Conservation (phyloP, 2,113 vertebrate genomes). For the Agapornis roseicollis region DNA sequence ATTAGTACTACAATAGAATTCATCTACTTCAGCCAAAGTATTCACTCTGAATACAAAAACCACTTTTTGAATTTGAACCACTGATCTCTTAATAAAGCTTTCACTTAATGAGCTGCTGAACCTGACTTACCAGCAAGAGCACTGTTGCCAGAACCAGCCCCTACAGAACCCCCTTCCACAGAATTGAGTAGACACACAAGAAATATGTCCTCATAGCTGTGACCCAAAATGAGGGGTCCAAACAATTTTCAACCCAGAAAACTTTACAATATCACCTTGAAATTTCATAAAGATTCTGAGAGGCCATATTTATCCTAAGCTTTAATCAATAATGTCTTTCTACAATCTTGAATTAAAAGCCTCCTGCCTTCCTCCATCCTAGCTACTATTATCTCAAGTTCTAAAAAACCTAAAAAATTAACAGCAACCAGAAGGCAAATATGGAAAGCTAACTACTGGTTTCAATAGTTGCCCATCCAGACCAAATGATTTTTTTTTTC, state of each 20-base stretch:
- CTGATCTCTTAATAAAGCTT: neutral
- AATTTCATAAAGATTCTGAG: neutral
- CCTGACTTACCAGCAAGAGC: neutral
- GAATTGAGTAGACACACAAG: neutral
- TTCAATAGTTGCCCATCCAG: neutral
- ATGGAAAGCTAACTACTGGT: neutral
- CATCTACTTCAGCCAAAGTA: neutral
- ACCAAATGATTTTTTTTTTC: neutral
- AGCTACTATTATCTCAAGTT: neutral
- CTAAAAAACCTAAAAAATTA: neutral
- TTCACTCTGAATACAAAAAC: neutral
- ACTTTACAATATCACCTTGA: neutral
- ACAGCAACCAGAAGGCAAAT: neutral
- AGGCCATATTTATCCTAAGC: neutral
- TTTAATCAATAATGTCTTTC: neutral
- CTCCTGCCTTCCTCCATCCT: neutral
- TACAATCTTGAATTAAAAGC: neutral
- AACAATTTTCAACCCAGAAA: neutral
- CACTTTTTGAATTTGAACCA: neutral
- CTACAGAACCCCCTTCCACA: accelerated
- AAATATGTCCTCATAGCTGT: accelerated
- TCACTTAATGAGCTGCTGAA: neutral
- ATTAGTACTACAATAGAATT: neutral
- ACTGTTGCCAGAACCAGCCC: neutral
- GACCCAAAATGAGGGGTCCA: neutral